Percentiles rank a stretch among this genome's conserved stretches.
Evolutionary conservation across 2,113 vertebrate genomes (phyloP).

Genomic region (Crotalus tigris): DNA sequence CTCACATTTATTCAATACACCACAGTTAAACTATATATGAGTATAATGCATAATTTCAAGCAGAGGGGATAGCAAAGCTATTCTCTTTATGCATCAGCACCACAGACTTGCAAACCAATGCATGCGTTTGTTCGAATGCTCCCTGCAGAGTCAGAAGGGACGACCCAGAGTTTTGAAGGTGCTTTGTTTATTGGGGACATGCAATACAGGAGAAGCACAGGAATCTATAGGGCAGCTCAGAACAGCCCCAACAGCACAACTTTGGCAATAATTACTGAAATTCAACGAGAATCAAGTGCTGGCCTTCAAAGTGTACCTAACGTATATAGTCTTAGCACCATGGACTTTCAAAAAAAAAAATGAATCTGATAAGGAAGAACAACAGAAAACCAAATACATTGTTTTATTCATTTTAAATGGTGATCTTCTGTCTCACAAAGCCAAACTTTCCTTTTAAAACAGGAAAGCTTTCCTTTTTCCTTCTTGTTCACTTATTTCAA

Average conservation of each 20-base stretch:
- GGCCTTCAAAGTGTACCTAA: background rate
- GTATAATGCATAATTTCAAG: background rate
- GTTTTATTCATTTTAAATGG: background rate
- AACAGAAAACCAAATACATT: background rate
- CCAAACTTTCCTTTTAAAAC: background rate
- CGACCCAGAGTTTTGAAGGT: background rate
- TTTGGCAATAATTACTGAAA: background rate
- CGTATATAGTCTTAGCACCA: background rate
- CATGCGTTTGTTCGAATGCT: background rate
- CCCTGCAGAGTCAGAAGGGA: background rate
- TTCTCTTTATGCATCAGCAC: background rate
- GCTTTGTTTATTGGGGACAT: slow-evolving; percentile 2
- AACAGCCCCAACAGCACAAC: background rate
- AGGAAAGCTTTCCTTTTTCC: background rate
- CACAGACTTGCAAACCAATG: background rate
- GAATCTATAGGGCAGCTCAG: background rate
- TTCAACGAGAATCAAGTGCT: background rate
- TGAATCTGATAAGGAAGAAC: background rate
- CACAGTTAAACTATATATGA: background rate
- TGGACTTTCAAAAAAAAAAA: background rate
- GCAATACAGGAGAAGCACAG: background rate
- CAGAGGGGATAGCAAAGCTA: background rate
- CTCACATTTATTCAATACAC: background rate
- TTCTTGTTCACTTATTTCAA: slow-evolving; percentile 28
- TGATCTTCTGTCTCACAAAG: background rate